phyloP scores from a whole-genome alignment of 2,888 invertebrate species.

The Hermodice carunculata region DNA sequence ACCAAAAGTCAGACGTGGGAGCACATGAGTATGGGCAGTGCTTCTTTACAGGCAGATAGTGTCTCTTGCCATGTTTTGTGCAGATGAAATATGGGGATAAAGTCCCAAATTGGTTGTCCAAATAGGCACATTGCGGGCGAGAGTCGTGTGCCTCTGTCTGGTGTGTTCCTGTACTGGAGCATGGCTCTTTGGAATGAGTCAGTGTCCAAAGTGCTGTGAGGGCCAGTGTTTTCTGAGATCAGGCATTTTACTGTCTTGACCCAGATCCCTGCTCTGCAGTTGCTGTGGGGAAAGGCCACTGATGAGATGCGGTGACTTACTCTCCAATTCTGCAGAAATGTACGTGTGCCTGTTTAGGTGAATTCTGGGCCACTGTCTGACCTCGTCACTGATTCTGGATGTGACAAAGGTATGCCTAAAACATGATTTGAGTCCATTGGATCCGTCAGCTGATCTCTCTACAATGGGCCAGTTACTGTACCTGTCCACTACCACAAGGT shows the following conservation, averaged over 20 bases:
- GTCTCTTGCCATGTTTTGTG: too few species aligned
- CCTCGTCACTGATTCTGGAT: slow-evolving; percentile 45
- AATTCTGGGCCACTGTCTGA: slow-evolving; percentile 49
- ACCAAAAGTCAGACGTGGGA: too few species aligned
- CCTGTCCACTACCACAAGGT: slow-evolving; percentile 43
- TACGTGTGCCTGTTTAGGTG: slow-evolving; percentile 34
- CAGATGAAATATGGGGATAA: slow-evolving; percentile 42
- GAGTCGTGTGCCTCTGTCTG: slow-evolving; percentile 42
- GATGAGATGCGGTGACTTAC: slow-evolving; percentile 49
- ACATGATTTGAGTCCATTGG: slow-evolving; percentile 34
- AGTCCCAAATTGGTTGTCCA: slow-evolving; percentile 40
- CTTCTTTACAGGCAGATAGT: too few species aligned
- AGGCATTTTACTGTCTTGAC: slow-evolving; percentile 51
- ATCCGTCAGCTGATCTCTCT: slow-evolving; percentile 28
- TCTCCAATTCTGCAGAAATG: slow-evolving; percentile 46
- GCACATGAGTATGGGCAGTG: too few species aligned
- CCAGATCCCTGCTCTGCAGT: slow-evolving; percentile 47
- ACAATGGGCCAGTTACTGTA: slow-evolving; percentile 47
- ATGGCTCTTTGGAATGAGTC: slow-evolving; percentile 43
- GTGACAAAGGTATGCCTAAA: slow-evolving; percentile 43
- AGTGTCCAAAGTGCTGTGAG: slow-evolving; percentile 43
- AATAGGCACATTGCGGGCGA: slow-evolving; percentile 47
- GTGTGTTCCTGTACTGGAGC: slow-evolving; percentile 45
- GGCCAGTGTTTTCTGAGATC: slow-evolving; percentile 45
- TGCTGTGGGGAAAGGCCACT: slow-evolving; percentile 48